Evolutionary conservation across 2,113 vertebrate genomes (phyloP).

Genomic region (Clupea harengus): DNA sequence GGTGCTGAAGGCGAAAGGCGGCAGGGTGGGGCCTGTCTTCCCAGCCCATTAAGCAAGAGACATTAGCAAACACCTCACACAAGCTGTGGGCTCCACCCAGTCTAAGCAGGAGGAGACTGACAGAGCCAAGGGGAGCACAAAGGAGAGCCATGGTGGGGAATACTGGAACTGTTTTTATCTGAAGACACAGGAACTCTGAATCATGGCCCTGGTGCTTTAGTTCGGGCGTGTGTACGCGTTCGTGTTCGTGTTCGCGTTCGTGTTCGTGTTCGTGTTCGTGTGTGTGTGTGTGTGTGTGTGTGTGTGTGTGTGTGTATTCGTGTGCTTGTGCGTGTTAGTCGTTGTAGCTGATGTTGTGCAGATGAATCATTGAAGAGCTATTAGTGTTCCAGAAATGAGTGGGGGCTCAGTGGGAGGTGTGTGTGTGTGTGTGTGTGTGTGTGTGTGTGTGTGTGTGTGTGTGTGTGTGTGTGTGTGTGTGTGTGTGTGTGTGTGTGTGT

Average conservation of each 20-base stretch:
- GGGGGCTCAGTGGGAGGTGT: background rate
- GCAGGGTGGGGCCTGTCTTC: background rate
- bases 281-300: background rate
- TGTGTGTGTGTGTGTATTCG: background rate
- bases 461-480: background rate
- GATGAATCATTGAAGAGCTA: slow-evolving; percentile 4
- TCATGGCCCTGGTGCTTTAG: too few relatives aligned
- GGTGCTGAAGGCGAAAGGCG: background rate
- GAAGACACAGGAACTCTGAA: too few relatives aligned
- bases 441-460: background rate
- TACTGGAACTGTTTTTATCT: too few relatives aligned
- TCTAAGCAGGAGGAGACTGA: too few relatives aligned
- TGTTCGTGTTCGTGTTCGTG: background rate
- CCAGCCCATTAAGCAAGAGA: background rate
- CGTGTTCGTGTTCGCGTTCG: background rate
- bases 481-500: background rate
- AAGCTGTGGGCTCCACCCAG: background rate
- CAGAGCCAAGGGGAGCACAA: too few relatives aligned
- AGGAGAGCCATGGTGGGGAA: too few relatives aligned
- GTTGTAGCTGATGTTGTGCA: background rate
- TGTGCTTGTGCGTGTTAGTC: background rate
- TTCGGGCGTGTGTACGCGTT: background rate
- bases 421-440: background rate
- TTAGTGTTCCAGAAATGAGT: background rate
- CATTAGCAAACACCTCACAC: background rate